Base-by-base conservation (phyloP, 2,888 invertebrate species). In the Pheosia tremula region DNA sequence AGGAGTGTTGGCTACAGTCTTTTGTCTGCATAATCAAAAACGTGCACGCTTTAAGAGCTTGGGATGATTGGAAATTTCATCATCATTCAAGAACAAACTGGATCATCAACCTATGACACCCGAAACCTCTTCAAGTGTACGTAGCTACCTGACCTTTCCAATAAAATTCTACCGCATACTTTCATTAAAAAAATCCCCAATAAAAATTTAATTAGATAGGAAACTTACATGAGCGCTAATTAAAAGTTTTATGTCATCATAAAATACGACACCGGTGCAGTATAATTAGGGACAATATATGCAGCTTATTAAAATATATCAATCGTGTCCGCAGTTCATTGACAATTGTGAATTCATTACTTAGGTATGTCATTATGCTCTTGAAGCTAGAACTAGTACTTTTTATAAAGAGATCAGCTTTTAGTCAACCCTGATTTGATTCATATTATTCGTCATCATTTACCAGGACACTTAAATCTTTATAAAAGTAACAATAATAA, bases 181-280 rank as follows among this genome's bases (percentile, higher is more conserved):
- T 24, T 50, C 50, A 24, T 50, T 50, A 55, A 55, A 24, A 24
- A 24, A 39, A 38, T 39, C 36, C 38, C 6, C 5, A 39, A 10
- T 7, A n/a, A 55, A 39, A 39, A n/a, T n/a, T 13, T 55, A 55
- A 55, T 55, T 55, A 55, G 49, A 49, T 13, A 49, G 39, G n/a
- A 8, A 50, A 53, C 13, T 5, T 55, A 3, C 13, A n/a, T 10
- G 39, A 39, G 11, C 10, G 55, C 55, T 55, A 55, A 55, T 55
- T 55, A 55, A n/a, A 55, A 39, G 39, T 55, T 55, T 50, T 55
- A 55, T 55, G 38, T n/a, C 8, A 5, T 39, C 55, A 55, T 55
- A 55, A 53, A 55, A 55, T 7, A 39, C 13, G 39, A 39, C 39
- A 55, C 55, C n/a, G 55, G 13, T 39, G 38, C 55, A 55, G 39